Conservation (phyloP, 2,797 vertebrate genomes). For the Gouania willdenowi region DNA sequence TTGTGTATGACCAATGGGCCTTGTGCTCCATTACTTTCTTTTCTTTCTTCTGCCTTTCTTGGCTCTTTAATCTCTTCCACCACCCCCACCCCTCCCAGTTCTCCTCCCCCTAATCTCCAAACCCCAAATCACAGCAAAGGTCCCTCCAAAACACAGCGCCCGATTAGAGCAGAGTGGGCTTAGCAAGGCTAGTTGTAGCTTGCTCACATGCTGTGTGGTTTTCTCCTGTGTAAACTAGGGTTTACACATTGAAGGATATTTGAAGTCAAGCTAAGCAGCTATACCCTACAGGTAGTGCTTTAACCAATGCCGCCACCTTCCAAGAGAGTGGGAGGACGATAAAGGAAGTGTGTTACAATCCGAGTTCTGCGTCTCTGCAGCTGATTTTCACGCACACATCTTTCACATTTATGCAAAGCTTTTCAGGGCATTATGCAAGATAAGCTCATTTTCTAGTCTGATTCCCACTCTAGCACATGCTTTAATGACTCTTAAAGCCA, state of each 20-base stretch:
- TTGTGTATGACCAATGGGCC: slow-evolving; percentile 80
- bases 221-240: slow-evolving; percentile 44
- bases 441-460: slow-evolving; percentile 82
- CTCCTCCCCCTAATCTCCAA: slow-evolving; percentile 65
- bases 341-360: slow-evolving; percentile 68
- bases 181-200: slow-evolving; percentile 52
- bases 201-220: slow-evolving; percentile 59
- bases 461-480: slow-evolving; percentile 73
- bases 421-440: slow-evolving; percentile 77
- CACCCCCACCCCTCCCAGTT: slow-evolving; percentile 59
- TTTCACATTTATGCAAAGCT: slow-evolving; percentile 81
- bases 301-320: slow-evolving; percentile 62
- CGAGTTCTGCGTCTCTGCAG: slow-evolving; percentile 60
- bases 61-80: slow-evolving; percentile 71
- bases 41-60: slow-evolving; percentile 68
- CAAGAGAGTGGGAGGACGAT: slow-evolving; percentile 76
- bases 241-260: slow-evolving; percentile 51
- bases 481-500: slow-evolving; percentile 77
- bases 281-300: slow-evolving; percentile 77
- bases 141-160: slow-evolving; percentile 52
- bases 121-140: slow-evolving; percentile 55
- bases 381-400: slow-evolving; percentile 68
- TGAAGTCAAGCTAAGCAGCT: slow-evolving; percentile 46
- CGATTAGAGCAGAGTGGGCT: slow-evolving; percentile 51
- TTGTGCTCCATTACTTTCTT: slow-evolving; percentile 72